Evolutionary conservation across 2,113 vertebrate genomes (phyloP).

Genomic region (Pluvianellus socialis): DNA sequence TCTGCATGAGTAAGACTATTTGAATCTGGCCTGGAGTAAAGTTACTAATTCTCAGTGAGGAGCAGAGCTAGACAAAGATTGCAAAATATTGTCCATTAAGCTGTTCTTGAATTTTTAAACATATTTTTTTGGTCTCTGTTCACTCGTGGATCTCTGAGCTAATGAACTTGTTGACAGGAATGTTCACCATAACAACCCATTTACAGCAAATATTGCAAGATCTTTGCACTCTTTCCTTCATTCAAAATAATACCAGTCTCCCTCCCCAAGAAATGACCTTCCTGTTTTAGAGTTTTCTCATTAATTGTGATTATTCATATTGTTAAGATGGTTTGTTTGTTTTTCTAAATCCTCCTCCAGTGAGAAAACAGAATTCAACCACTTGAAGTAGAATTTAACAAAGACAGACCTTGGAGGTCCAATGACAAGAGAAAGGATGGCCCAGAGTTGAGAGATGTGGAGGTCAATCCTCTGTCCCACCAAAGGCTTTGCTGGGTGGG

Average conservation of each 20-base stretch:
- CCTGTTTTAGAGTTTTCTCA: conserved; percentile 36
- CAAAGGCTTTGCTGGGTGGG: neutral
- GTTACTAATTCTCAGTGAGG: conserved; percentile 39
- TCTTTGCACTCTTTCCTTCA: conserved; percentile 57
- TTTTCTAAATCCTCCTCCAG: conserved; percentile 30
- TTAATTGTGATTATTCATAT: conserved; percentile 26
- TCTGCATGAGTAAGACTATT: conserved; percentile 46
- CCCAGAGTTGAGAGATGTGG: neutral
- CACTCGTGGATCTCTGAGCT: conserved; percentile 37
- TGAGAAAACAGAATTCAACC: neutral
- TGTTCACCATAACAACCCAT: conserved; percentile 67
- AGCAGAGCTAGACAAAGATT: conserved; percentile 54
- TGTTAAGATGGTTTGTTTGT: conserved; percentile 39
- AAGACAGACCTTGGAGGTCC: neutral
- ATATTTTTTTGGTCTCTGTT: conserved; percentile 57
- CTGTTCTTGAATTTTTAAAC: conserved; percentile 52
- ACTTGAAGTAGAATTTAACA: neutral
- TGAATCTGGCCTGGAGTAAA: conserved; percentile 60
- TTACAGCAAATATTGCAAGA: conserved; percentile 67
- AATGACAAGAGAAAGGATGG: neutral
- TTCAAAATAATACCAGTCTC: conserved; percentile 55
- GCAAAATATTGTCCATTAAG: conserved; percentile 58
- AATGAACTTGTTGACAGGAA: conserved; percentile 68
- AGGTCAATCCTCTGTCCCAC: neutral
- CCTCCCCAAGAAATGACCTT: conserved; percentile 45